Conservation (phyloP, 2,797 vertebrate species). For the Neostethus bicornis region DNA sequence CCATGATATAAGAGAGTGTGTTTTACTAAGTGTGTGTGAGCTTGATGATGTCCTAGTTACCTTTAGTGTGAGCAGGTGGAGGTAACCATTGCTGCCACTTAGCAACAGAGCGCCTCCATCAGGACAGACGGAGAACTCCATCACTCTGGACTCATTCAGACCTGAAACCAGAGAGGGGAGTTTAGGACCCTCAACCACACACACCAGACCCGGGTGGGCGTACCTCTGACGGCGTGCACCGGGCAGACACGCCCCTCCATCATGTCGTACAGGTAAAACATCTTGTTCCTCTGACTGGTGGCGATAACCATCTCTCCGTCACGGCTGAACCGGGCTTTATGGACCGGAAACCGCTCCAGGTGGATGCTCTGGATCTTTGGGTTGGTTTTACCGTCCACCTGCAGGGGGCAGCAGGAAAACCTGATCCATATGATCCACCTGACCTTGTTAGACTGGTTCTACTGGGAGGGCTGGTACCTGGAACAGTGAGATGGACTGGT, state of each 20-base stretch:
- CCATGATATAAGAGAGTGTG: too few species aligned
- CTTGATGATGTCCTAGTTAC: too few species aligned
- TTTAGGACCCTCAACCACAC: too few species aligned
- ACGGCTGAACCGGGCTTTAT: constrained; percentile 85
- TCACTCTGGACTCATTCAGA: constrained; percentile 85
- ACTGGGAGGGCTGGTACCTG: constrained; percentile 88
- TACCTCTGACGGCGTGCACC: constrained; percentile 82
- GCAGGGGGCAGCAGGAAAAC: neutral
- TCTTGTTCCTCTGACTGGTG: constrained; percentile 84
- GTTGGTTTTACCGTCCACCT: constrained; percentile 94
- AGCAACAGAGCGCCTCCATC: constrained; percentile 89
- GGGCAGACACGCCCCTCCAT: constrained; percentile 87
- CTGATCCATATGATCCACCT: neutral
- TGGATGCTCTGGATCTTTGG: constrained; percentile 93
- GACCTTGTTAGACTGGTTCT: too few species aligned
- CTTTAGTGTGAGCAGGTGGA: constrained; percentile 91
- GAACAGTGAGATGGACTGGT: constrained; percentile 88
- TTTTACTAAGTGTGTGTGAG: too few species aligned
- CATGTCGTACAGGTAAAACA: constrained; percentile 97
- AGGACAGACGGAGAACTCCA: constrained; percentile 88
- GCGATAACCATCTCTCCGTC: constrained; percentile 90
- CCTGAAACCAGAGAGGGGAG: constrained; percentile 36
- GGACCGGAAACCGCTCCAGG: constrained; percentile 89
- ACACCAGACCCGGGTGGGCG: neutral
- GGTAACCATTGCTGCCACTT: constrained; percentile 86